These are phyloP conservation scores for Clarias magur DNA, from an alignment of 2,113 vertebrate genomes.

Conservation along the genomic window DNA sequence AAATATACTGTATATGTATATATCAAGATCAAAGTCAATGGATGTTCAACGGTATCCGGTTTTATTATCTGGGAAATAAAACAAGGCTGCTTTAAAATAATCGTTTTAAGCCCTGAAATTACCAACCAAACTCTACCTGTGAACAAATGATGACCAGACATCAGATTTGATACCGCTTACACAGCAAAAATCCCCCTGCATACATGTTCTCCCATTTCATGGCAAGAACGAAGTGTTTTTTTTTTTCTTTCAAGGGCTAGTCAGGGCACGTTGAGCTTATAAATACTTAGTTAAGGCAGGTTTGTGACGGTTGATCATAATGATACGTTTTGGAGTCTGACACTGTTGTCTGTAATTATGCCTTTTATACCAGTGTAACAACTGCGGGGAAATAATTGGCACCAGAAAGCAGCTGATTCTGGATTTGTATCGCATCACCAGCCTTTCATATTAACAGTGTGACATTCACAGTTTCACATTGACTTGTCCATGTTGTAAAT, in stretches of 20 bases:
- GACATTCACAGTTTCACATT: background rate
- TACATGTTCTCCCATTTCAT: background rate
- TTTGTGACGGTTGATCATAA: background rate
- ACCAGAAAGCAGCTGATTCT: background rate
- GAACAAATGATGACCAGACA: background rate
- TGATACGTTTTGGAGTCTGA: background rate
- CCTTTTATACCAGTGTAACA: background rate
- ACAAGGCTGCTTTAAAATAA: background rate
- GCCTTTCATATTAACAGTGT: background rate
- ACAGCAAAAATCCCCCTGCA: background rate
- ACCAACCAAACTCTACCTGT: background rate
- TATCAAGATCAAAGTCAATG: background rate
- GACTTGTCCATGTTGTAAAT: background rate
- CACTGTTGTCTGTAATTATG: background rate
- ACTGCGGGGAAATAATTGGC: background rate
- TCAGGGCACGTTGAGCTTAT: conserved; percentile 13
- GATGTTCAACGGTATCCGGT: background rate
- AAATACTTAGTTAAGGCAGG: conserved; percentile 16
- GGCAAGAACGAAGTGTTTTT: background rate
- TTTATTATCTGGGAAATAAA: background rate
- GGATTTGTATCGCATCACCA: background rate
- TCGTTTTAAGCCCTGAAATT: background rate
- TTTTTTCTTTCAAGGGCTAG: background rate
- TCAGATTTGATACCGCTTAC: background rate
- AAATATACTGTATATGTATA: background rate